Evolutionary conservation across 2,113 vertebrate genomes (phyloP), one percentile per base, ranked within the genome.

Genomic region (Anguilla japonica): DNA sequence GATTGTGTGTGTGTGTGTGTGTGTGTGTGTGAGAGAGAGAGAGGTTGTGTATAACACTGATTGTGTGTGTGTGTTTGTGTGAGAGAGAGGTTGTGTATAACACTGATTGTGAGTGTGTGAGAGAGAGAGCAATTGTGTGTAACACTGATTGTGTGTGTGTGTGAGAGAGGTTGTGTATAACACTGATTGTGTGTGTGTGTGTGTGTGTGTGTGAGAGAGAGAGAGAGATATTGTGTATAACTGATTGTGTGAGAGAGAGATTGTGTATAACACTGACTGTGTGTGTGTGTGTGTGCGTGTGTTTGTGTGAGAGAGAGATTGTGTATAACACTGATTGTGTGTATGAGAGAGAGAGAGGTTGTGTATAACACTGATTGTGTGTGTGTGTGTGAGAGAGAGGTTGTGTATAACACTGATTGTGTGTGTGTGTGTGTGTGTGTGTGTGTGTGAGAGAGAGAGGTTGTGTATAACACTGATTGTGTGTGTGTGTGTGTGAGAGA

Each of bases 261-360:
- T 18, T 63, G 60, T 63, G 60, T 63, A 26, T 22, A 63, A 63
- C 60, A 63, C 18, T 63, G 16, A 63, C 4, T 18, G 18, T 22
- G 20, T 5, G 3, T 63, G 29, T 89, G 71, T 80, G 40, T 63
- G 60, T 60, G 46, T 53, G 26, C 56, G 82, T 83, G 50, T 81
- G 84, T 11, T 85, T 63, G 79, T 29, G n/a, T n/a, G n/a, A n/a
- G n/a, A n/a, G 99, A 98, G 98, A 99, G 88, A 99, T 20, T 60
- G 60, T 63, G 60, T 22, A 26, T 22, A 63, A 63, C 60, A 22
- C 3, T 63, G 22, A 22, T 18, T 63, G 60, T 63, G 20, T 63
- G 60, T 63, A 7, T 22, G 18, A 20, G 71, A 29, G 1, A 57
- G 46, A 29, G 20, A 0, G 60, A 63, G 60, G 7, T 22, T 63